Evolutionary conservation across 2,113 vertebrate species (phyloP).

Genomic region (Dasyprocta punctata): DNA sequence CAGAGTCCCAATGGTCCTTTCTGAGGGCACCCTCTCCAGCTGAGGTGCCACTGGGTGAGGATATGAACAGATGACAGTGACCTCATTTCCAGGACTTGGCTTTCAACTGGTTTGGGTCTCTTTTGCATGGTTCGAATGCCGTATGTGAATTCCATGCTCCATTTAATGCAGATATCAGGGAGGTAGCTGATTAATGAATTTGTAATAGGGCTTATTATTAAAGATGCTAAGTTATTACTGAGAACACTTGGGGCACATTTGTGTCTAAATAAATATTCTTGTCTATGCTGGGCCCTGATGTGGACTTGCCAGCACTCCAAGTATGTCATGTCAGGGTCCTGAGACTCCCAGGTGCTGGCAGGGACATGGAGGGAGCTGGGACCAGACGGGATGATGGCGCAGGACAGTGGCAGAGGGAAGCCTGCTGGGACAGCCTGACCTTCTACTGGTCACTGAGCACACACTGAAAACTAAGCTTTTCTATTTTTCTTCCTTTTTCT

Average conservation of each 20-base stretch:
- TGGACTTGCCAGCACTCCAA: background rate
- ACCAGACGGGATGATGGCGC: accelerated
- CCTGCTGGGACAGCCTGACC: too few relatives aligned
- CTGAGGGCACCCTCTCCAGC: background rate
- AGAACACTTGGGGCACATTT: background rate
- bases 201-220: constrained; percentile 62
- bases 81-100: background rate
- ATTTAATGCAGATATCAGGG: constrained; percentile 39
- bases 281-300: background rate
- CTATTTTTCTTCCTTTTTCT: too few relatives aligned
- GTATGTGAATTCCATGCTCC: background rate
- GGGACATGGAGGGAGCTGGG: background rate
- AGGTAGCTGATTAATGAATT: constrained; percentile 60
- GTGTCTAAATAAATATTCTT: constrained; percentile 25
- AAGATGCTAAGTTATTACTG: constrained; percentile 51
- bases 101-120: background rate
- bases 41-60: background rate
- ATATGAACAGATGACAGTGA: accelerated
- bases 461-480: too few relatives aligned
- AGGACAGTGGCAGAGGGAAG: too few relatives aligned
- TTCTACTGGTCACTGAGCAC: too few relatives aligned
- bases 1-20: background rate
- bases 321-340: accelerated
- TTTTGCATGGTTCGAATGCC: background rate
- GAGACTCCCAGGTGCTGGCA: background rate